Evolutionary conservation across 92 coral and sea anemone species (phyloP).

Genomic region (Siderastrea radians): DNA sequence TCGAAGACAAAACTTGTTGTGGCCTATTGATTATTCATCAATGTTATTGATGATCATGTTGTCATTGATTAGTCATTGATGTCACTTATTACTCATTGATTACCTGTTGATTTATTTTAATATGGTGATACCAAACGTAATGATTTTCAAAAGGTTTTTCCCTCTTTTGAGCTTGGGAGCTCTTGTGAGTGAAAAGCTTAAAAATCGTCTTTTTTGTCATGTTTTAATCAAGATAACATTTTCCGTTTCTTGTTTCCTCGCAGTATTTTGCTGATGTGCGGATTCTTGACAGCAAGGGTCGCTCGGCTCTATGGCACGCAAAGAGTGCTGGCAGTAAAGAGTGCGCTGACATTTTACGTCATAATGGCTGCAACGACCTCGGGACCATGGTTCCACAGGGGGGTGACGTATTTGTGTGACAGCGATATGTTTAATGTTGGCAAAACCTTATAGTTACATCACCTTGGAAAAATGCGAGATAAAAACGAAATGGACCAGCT

Average conservation of each 20-base stretch:
- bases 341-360: constrained; percentile 92
- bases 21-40: too few species aligned
- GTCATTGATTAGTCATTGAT: too few species aligned
- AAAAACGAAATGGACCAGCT: background rate
- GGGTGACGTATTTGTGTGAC: constrained; percentile 68
- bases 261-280: constrained; percentile 98
- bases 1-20: too few species aligned
- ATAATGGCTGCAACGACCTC: constrained; percentile 91
- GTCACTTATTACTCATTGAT: too few species aligned
- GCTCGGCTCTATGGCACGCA: constrained; percentile 98
- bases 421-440: background rate
- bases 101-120: too few species aligned
- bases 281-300: constrained; percentile 86
- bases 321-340: constrained; percentile 95
- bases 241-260: background rate
- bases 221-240: background rate
- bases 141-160: too few species aligned
- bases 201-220: background rate
- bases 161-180: too few species aligned
- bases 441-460: background rate
- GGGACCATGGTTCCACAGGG: constrained; percentile 88
- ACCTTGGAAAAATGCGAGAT: background rate
- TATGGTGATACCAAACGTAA: too few species aligned
- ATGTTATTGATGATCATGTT: too few species aligned
- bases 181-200: too few species aligned